Base-by-base conservation (phyloP, 2,888 invertebrate genomes). In the Eupithecia subumbrata region DNA sequence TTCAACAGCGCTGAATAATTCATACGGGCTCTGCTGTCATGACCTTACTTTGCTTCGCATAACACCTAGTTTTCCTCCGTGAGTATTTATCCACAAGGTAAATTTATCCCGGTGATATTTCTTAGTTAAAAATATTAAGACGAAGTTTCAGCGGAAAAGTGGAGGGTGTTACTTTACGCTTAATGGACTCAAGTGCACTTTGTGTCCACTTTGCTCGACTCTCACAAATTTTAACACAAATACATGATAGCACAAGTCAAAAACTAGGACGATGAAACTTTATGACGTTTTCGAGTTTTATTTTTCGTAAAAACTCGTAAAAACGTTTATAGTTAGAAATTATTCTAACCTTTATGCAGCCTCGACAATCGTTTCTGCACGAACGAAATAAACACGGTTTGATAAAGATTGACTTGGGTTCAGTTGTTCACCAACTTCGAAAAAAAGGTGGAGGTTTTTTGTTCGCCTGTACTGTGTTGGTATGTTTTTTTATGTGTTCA, bases 1-100 rank as follows among this genome's bases (percentile, higher is more conserved):
- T 89, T 87, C 88, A 89, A 85, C 88, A 85, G 85, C 85, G 85
- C 85, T 92, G 90, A 91, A 92, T 92, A 88, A 92, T 92, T 91
- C 91, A 91, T 90, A 81, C 84, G 80, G 86, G 84, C 83, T 87
- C 84, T 85, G 85, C 87, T 88, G 88, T 87, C 90, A 87, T 84
- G 84, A 84, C 86, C 85, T 87, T 86, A 86, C 88, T 84, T 86
- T 83, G 81, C 84, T 83, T 80, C 82, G 82, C 82, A 84, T 84
- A 84, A 84, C 82, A 83, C 84, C 84, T 88, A 85, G 79, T 82
- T 82, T 79, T 72, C 82, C 73, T 74, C 73, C 76, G 64, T 78
- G 74, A 75, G 72, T 77, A 71, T 78, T 76, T 80, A 79, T 73
- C 78, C 78, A 73, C 78, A 71, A 75, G 22, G 73, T 73, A 73